Conservation (phyloP, 2,888 invertebrate genomes). For the Nomada flava region DNA sequence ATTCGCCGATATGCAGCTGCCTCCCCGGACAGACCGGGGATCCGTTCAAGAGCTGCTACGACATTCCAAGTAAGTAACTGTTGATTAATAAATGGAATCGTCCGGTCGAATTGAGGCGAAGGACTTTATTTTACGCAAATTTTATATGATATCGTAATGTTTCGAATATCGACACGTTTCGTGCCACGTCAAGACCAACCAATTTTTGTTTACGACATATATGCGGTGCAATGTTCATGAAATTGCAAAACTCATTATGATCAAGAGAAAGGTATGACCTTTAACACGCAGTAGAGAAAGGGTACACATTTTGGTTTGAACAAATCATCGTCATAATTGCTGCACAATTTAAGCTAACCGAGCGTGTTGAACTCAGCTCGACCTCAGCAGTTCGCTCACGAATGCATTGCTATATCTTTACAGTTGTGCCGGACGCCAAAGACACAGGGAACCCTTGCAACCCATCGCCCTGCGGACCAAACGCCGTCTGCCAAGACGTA, state of each 20-base stretch:
- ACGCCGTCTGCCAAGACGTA: slow-evolving; percentile 89
- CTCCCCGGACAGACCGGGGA: slow-evolving; percentile 87
- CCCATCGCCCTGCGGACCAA: slow-evolving; percentile 93
- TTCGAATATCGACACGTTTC: no score
- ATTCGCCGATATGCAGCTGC: slow-evolving; percentile 85
- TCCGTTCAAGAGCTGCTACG: slow-evolving; percentile 91
- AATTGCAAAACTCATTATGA: no score
- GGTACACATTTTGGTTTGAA: no score
- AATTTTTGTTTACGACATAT: not conserved
- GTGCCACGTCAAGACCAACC: no score
- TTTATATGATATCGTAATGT: no score
- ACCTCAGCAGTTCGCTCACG: no score
- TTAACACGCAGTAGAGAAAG: no score
- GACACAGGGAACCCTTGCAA: slow-evolving; percentile 87
- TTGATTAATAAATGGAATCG: not conserved
- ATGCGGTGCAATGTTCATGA: no score
- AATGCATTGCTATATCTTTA: slow-evolving; percentile 5
- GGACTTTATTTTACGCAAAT: no score
- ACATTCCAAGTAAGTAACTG: slow-evolving; percentile 83
- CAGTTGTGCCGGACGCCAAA: slow-evolving; percentile 80
- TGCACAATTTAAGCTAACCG: not conserved
- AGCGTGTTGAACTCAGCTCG: no score
- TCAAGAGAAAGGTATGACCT: no score
- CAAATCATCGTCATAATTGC: not conserved
- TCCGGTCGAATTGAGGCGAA: no score